These are phyloP conservation scores for Calcarius lapponicus DNA, from an alignment of 2,797 vertebrate genomes.

Conservation along the genomic window DNA sequence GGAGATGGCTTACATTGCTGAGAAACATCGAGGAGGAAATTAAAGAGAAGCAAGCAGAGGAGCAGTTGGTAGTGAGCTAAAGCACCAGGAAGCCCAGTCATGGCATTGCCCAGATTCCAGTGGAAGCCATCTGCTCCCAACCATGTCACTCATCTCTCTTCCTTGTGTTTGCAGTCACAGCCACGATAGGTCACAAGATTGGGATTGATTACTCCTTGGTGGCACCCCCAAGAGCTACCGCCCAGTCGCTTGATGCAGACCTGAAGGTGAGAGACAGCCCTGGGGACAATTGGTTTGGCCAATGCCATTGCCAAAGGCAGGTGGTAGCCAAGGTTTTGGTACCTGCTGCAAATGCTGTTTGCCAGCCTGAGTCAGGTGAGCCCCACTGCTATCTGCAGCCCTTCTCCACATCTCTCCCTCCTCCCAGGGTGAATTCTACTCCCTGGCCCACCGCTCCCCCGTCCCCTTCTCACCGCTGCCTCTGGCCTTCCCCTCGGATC, in stretches of 20 bases:
- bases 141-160: neutral
- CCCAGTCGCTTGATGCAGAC: slow-evolving; percentile 25
- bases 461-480: slow-evolving; percentile 19
- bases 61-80: neutral
- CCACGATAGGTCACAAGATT: slow-evolving; percentile 22
- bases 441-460: neutral
- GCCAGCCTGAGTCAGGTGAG: neutral
- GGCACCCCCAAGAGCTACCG: slow-evolving; percentile 30
- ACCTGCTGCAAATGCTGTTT: neutral
- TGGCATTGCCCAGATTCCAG: neutral
- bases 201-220: slow-evolving; percentile 72
- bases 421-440: slow-evolving; percentile 75
- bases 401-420: neutral
- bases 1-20: neutral
- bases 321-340: neutral
- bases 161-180: slow-evolving; percentile 56
- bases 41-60: neutral
- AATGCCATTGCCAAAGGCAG: fast-evolving
- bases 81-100: fast-evolving
- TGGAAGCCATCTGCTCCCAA: neutral
- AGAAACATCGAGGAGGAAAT: neutral
- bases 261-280: slow-evolving; percentile 72
- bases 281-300: neutral
- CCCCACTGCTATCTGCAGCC: neutral
- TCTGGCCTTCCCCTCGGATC: slow-evolving; percentile 56